A percentile compares a stretch with the other conserved stretches of the same genome.
phyloP scores from a whole-genome alignment of 2,888 invertebrate species.

The Agrilus mali region DNA sequence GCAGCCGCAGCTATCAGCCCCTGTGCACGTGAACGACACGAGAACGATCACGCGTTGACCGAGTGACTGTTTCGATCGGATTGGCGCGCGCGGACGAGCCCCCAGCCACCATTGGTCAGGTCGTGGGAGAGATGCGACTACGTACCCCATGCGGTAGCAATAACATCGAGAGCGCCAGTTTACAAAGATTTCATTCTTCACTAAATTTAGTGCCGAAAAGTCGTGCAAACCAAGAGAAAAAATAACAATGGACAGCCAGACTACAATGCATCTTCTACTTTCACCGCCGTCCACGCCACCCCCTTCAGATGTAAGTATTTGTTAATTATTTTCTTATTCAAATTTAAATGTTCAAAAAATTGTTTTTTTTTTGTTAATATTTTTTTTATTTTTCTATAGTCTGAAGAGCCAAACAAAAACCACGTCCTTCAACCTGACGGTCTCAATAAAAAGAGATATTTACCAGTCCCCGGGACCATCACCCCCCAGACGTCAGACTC shows the following conservation, averaged over 20 bases:
- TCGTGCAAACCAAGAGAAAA: slow-evolving; percentile 6
- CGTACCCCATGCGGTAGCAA: slow-evolving; percentile 36
- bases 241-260: slow-evolving; percentile 17
- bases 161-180: slow-evolving; percentile 25
- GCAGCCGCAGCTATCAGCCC: slow-evolving; percentile 51
- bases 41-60: slow-evolving; percentile 60
- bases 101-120: slow-evolving; percentile 48
- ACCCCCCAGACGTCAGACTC: slow-evolving; percentile 83
- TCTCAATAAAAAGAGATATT: slow-evolving; percentile 18
- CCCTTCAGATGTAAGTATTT: slow-evolving; percentile 38
- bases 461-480: slow-evolving; percentile 28
- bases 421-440: slow-evolving; percentile 4
- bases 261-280: slow-evolving; percentile 29
- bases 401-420: slow-evolving; percentile 5
- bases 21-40: slow-evolving; percentile 77
- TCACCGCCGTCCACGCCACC: slow-evolving; percentile 65
- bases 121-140: slow-evolving; percentile 22
- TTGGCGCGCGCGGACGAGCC: slow-evolving; percentile 61
- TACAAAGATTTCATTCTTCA: slow-evolving; percentile 21
- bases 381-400: slow-evolving; percentile 3
- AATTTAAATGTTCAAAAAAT: background rate
- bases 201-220: slow-evolving; percentile 6
- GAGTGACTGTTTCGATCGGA: slow-evolving; percentile 51
- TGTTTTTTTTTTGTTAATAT: slow-evolving; percentile 4
- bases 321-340: background rate